Evolutionary conservation across 2,113 vertebrate genomes (phyloP), one percentile per base, ranked within the genome.

Genomic region (Zosterops pallidus): DNA sequence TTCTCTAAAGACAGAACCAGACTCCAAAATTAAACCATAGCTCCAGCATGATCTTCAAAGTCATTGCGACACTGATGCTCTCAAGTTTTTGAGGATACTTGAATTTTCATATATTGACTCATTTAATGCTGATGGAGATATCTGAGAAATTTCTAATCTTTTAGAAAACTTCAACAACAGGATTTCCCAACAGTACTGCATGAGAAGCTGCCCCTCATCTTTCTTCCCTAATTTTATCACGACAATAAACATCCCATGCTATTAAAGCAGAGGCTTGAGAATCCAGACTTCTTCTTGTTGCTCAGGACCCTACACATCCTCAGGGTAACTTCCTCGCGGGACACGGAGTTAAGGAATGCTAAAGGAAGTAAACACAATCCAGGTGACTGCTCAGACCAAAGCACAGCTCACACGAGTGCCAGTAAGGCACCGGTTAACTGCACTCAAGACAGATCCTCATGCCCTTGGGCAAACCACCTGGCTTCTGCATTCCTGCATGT

Each of bases 381-480:
- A 84, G 57, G 62, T 83, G 75, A 87, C 53, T 56, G 10, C 26
- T 50, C 42, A 65, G 53, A 76, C 57, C 79, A 82, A 83, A 76
- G 83, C 46, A 92, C 49, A 69, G 69, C 56, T 41, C 63, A 52
- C 65, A 31, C 18, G 15, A 72, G 59, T 52, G 57, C 85, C 60
- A 85, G 70, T 16, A n/a, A 72, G 75, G 59, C 50, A 79, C 57
- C 14, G 1, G 46, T 72, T 64, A 94, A 83, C 86, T 39, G 60
- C 35, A 26, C 18, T 53, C 35, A 69, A 83, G 82, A 75, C 44
- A 90, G 64, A 75, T 64, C 90, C 84, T 90, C 74, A 68, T 44
- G 71, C 90, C 88, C 90, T 92, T 94, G 82, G 83, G 75, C 91
- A 94, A 94, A 77, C 47, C 83, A 90, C 88, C 80, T 90, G 83